These are phyloP conservation scores for Littorina saxatilis DNA, from an alignment of 1,140 invertebrate genomes.

Conservation along the genomic window DNA sequence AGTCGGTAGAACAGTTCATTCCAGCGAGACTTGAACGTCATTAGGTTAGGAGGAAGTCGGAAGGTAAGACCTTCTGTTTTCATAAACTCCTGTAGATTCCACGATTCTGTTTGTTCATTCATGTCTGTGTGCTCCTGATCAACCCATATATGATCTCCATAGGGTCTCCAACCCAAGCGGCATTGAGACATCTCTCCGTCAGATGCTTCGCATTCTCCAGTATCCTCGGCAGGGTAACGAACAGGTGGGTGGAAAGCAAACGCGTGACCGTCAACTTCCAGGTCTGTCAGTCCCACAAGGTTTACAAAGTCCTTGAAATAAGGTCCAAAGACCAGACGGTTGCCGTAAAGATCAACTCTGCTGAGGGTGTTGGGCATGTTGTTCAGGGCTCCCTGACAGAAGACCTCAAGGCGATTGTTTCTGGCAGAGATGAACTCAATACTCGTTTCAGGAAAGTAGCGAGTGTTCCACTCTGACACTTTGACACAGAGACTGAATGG, in stretches of 20 bases:
- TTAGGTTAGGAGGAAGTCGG: constrained; percentile 43
- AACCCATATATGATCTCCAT: no score
- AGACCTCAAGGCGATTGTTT: constrained; percentile 4
- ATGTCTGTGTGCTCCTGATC: no score
- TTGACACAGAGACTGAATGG: constrained; percentile 27
- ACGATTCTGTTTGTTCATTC: no score
- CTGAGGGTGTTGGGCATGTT: constrained; percentile 18
- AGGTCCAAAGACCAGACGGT: background rate
- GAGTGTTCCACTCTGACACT: constrained; percentile 13
- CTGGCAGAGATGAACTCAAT: constrained; percentile 6
- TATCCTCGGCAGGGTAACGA: background rate
- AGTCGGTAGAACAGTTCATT: constrained; percentile 37
- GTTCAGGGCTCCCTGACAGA: background rate
- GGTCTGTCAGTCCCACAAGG: background rate
- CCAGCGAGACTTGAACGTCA: background rate
- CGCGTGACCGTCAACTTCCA: background rate
- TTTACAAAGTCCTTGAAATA: constrained; percentile 14
- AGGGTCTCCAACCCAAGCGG: no score
- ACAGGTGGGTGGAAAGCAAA: background rate
- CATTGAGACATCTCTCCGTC: no score
- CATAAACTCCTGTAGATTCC: no score
- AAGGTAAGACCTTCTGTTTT: no score
- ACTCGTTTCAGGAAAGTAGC: constrained; percentile 41
- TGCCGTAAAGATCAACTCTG: background rate
- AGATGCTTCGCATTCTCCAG: background rate